Evolutionary conservation across 37 sponge, comb jelly and placozoan species (phyloP).

Genomic region (Corticium candelabrum): DNA sequence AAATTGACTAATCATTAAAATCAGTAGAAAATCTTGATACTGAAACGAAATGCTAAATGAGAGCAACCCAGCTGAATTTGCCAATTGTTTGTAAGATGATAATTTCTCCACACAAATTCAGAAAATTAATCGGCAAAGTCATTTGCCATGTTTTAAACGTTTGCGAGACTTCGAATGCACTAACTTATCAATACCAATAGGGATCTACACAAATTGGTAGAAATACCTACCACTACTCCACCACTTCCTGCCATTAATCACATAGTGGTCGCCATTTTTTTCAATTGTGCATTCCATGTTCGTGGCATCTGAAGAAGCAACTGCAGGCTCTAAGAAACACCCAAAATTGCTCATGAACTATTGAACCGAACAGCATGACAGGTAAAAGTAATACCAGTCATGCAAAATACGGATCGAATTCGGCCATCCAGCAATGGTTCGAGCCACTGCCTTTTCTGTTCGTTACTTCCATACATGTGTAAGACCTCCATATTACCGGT

Average conservation of each 20-base stretch:
- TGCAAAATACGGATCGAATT: constrained; percentile 76
- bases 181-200: background rate
- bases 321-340: constrained; percentile 30
- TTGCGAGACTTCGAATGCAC: too few species aligned
- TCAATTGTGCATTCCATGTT: constrained; percentile 56
- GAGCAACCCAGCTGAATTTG: too few species aligned
- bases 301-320: constrained; percentile 90
- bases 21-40: too few species aligned
- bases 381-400: too few species aligned
- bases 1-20: too few species aligned
- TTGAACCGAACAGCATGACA: too few species aligned
- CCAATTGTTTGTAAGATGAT: too few species aligned
- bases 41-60: too few species aligned
- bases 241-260: constrained; percentile 87
- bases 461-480: constrained; percentile 62
- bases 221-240: constrained; percentile 60
- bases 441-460: constrained; percentile 80
- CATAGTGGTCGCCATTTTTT: constrained; percentile 42
- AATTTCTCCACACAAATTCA: too few species aligned
- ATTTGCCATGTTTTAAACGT: too few species aligned
- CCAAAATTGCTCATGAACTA: background rate
- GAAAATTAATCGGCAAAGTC: too few species aligned
- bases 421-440: constrained; percentile 72
- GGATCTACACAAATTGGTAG: background rate
- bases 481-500: constrained; percentile 91